Base-by-base conservation (phyloP, 2,888 invertebrate species). In the Rotaria sp. region DNA sequence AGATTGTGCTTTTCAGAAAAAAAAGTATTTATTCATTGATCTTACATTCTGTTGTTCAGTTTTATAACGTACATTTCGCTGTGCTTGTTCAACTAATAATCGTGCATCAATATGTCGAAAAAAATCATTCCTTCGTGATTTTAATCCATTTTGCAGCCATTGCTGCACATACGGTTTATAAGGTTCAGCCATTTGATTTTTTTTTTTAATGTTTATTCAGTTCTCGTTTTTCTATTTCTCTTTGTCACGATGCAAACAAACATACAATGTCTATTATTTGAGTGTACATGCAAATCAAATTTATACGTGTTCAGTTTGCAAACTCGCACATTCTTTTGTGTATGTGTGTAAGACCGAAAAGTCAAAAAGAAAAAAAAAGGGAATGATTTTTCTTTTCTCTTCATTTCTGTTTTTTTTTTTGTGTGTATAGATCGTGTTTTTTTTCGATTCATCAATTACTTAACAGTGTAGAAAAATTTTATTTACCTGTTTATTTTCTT, bases 401-500 rank as follows among this genome's bases (percentile, higher is more conserved):
- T 30, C 15, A 1, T 35, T 35, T 15, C 18, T 15, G 10, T 30
- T 35, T 26, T 26, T 55, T 55, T 26, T 11, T n/a, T n/a, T n/a
- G n/a, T n/a, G n/a, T n/a, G n/a, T 26, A 26, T 10, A 30, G 30
- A 15, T 11, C 57, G 3, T 13, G 0, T 13, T 59, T n/a, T 35
- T 38, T 30, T 35, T 35, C 21, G 30, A 67, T 21, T 67, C 15
- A 35, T 35, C 35, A n/a, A 35, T 67, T 21, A 67, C 21, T 67
- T 10, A 8, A 7, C 0, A 38, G 1, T 3, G 21, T 18, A 18
- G 15, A 30, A 67, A n/a, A 21, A 67, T 67, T 55, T 8, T 67
- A 67, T 67, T 67, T 67, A 67, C 67, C 67, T 67, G 67, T 67
- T 67, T 67, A 67, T 67, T 35, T 67, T 67, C 67, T 35, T 67